Percentiles rank a stretch among this genome's conserved stretches.
phyloP scores from a whole-genome alignment of 2,113 vertebrate genomes.

The Phasianus colchicus region DNA sequence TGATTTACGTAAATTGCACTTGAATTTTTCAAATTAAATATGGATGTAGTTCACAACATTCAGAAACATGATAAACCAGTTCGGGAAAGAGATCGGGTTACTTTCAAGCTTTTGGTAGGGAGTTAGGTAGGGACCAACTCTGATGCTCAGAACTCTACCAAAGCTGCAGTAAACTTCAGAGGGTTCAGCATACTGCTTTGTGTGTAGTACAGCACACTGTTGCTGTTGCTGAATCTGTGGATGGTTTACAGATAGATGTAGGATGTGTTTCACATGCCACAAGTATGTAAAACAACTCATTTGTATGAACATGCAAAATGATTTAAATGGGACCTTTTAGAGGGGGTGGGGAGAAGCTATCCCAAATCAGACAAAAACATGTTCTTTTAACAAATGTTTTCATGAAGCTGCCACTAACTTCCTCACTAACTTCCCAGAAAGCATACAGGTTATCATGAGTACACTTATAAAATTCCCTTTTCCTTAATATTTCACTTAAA shows the following conservation, averaged over 20 bases:
- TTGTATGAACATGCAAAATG: not conserved
- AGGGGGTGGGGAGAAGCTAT: not conserved
- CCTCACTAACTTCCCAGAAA: not conserved
- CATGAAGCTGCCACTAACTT: not conserved
- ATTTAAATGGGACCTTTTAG: not conserved
- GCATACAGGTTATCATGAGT: not conserved
- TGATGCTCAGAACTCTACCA: not conserved
- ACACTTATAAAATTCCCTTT: not conserved
- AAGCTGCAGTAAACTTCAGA: not conserved
- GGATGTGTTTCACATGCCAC: not conserved
- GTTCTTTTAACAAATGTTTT: not conserved
- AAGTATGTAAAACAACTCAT: not conserved
- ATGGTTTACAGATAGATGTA: not conserved
- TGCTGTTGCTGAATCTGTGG: not conserved
- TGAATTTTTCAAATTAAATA: not conserved
- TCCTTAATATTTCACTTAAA: not conserved
- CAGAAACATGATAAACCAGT: not conserved
- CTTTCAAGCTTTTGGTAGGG: not conserved
- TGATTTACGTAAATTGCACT: not conserved
- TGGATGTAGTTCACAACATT: not conserved
- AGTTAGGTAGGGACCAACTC: not conserved
- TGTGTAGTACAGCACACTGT: not conserved
- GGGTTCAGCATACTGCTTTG: not conserved
- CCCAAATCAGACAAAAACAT: not conserved
- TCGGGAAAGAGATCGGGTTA: not conserved